phyloP scores from a whole-genome alignment of 2,113 vertebrate species.

The Saguinus midas region DNA sequence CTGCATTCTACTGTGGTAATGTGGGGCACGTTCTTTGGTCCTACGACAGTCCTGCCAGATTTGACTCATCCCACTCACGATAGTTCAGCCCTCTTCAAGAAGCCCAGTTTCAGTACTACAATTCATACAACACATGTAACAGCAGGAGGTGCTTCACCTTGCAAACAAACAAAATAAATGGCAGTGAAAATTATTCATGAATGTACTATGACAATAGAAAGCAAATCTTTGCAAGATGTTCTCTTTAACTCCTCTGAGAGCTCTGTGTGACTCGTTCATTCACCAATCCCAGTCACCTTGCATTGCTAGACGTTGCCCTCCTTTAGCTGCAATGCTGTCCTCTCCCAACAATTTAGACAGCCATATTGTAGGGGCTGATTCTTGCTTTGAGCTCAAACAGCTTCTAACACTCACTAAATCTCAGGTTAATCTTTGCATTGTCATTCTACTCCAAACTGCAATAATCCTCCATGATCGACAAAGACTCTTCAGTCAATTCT shows the following conservation, averaged over 20 bases:
- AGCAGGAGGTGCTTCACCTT: constrained; percentile 17
- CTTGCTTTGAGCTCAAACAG: background rate
- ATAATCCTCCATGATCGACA: background rate
- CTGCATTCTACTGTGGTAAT: background rate
- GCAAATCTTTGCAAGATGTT: background rate
- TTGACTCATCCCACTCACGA: background rate
- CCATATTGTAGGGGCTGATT: background rate
- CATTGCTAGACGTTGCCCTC: background rate
- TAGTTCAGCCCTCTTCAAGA: background rate
- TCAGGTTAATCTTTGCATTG: constrained; percentile 40
- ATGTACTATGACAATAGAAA: constrained; percentile 19
- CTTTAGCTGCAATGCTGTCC: background rate
- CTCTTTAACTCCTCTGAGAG: background rate
- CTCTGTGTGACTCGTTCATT: background rate
- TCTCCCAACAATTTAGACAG: background rate
- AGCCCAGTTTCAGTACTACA: background rate
- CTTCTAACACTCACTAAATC: background rate
- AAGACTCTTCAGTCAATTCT: background rate
- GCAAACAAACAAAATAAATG: constrained; percentile 29
- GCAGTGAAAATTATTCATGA: constrained; percentile 3
- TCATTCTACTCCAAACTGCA: background rate
- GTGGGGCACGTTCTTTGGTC: background rate
- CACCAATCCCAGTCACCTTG: background rate
- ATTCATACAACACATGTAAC: background rate
- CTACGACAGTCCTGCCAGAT: background rate